Evolutionary conservation across 2,113 vertebrate genomes (phyloP).

Genomic region (Edolisoma coerulescens): DNA sequence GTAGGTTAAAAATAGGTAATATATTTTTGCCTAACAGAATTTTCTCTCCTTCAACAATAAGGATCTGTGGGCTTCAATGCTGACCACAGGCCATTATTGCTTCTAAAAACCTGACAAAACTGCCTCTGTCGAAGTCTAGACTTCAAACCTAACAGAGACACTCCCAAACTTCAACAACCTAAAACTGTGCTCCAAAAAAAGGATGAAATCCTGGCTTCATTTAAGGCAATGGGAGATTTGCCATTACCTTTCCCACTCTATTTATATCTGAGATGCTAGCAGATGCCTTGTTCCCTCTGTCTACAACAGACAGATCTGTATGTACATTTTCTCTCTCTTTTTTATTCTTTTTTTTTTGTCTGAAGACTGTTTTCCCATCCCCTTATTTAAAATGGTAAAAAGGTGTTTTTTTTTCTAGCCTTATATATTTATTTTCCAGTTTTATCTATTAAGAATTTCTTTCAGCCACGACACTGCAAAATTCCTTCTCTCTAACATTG

Average conservation of each 20-base stretch:
- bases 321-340: background rate
- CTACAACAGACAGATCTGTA: slow-evolving; percentile 31
- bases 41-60: background rate
- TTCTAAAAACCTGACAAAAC: background rate
- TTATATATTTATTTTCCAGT: background rate
- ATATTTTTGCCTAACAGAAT: background rate
- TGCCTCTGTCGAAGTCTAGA: background rate
- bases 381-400: background rate
- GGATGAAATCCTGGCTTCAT: slow-evolving; percentile 43
- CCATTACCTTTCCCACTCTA: slow-evolving; percentile 64
- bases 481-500: background rate
- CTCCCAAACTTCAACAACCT: background rate
- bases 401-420: background rate
- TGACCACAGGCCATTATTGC: background rate
- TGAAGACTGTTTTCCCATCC: background rate
- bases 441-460: background rate
- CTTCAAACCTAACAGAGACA: background rate
- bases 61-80: background rate
- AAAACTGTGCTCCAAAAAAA: slow-evolving; percentile 23
- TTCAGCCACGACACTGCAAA: background rate
- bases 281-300: slow-evolving; percentile 58
- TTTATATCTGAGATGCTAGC: slow-evolving; percentile 36
- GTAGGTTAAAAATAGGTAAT: background rate
- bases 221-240: slow-evolving; percentile 49
- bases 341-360: background rate